These are phyloP conservation scores for Drosophila leonis DNA, from an alignment of 2,888 invertebrate genomes.

Conservation along the genomic window DNA sequence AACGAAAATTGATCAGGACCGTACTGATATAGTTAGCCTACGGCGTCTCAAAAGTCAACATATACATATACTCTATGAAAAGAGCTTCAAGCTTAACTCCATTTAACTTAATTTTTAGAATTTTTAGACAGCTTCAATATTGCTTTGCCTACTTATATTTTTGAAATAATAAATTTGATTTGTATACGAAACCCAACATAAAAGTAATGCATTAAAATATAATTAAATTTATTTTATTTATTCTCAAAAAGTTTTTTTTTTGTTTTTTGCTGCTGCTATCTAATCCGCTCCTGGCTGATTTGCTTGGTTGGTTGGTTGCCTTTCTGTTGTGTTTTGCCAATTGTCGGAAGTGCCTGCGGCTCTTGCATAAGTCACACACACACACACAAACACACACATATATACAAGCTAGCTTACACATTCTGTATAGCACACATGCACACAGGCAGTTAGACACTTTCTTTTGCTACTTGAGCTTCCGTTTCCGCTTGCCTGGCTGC, in stretches of 20 bases:
- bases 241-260: not conserved
- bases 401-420: constrained; percentile 13
- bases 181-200: not conserved
- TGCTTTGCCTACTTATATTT: not conserved
- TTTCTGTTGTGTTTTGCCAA: constrained; percentile 77
- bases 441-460: constrained; percentile 76
- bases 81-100: not conserved
- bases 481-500: constrained; percentile 66
- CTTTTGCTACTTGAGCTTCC: constrained; percentile 77
- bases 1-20: constrained; percentile 17
- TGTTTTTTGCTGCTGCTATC: not conserved
- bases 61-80: too few relatives aligned
- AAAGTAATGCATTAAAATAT: not conserved
- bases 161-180: not conserved
- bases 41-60: not conserved
- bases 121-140: not conserved
- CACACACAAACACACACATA: constrained; percentile 18
- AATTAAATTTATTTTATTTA: constrained; percentile 9
- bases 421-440: constrained; percentile 31
- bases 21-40: not conserved
- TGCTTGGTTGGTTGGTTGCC: constrained; percentile 28
- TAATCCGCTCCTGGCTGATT: constrained; percentile 43
- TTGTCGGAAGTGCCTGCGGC: constrained; percentile 77
- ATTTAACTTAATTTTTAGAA: not conserved
- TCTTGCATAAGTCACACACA: constrained; percentile 63